These are phyloP conservation scores for Hycleus phaleratus DNA, from an alignment of 1,140 invertebrate species.

Conservation along the genomic window DNA sequence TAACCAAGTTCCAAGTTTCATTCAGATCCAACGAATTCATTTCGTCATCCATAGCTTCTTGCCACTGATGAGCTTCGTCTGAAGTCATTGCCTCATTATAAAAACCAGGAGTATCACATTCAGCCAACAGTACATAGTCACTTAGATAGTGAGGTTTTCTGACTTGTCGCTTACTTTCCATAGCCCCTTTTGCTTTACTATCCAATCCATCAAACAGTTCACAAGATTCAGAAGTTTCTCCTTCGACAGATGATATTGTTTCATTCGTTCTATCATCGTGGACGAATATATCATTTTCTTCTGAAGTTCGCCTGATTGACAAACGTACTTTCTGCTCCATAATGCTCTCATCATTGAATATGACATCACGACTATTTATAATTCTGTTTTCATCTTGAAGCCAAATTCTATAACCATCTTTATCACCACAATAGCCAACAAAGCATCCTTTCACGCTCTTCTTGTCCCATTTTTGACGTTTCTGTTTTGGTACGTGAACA, in stretches of 20 bases:
- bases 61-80: slow-evolving; percentile 28
- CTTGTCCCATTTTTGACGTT: slow-evolving; percentile 25
- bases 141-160: neutral
- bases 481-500: slow-evolving; percentile 26
- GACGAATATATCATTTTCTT: neutral
- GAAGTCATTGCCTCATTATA: slow-evolving; percentile 20
- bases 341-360: slow-evolving; percentile 12
- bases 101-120: neutral
- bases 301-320: neutral
- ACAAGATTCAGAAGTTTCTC: too few species aligned
- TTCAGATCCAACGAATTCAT: slow-evolving; percentile 34
- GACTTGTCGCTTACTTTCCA: too few species aligned
- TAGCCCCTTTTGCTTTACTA: too few species aligned
- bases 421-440: slow-evolving; percentile 30
- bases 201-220: too few species aligned
- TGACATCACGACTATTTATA: slow-evolving; percentile 26
- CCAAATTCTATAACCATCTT: slow-evolving; percentile 30
- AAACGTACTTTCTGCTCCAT: neutral
- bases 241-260: too few species aligned
- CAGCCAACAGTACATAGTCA: too few species aligned
- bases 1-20: slow-evolving; percentile 38
- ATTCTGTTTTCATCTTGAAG: slow-evolving; percentile 18
- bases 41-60: slow-evolving; percentile 38
- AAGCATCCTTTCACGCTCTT: slow-evolving; percentile 20
- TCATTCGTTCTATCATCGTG: too few species aligned